phyloP scores from a whole-genome alignment of 1,140 invertebrate species.

The Leptinotarsa texana region DNA sequence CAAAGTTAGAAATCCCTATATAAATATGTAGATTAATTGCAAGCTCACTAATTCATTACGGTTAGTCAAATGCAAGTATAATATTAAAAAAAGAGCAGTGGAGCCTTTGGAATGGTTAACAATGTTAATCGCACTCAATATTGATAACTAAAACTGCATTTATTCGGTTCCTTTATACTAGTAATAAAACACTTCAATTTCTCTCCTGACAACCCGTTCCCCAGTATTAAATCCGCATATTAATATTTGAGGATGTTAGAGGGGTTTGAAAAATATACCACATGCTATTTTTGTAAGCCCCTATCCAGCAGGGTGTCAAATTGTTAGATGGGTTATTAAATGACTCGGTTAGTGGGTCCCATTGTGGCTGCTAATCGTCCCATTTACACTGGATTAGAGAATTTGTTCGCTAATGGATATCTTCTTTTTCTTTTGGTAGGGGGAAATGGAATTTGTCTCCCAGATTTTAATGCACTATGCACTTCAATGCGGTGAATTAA shows the following conservation, averaged over 20 bases:
- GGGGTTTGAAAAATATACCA: slow-evolving; percentile 22
- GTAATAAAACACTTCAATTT: not conserved
- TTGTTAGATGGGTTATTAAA: slow-evolving; percentile 23
- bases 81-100: too few relatives aligned
- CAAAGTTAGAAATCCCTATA: too few relatives aligned
- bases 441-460: not conserved
- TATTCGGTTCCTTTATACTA: too few relatives aligned
- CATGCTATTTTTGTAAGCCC: slow-evolving; percentile 18
- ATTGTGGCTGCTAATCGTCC: slow-evolving; percentile 17
- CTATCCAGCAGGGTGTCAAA: slow-evolving; percentile 19
- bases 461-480: not conserved
- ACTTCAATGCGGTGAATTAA: not conserved
- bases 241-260: slow-evolving; percentile 11
- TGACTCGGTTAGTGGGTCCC: slow-evolving; percentile 2
- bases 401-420: slow-evolving; percentile 6
- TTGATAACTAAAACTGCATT: too few relatives aligned
- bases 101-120: too few relatives aligned
- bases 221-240: slow-evolving; percentile 18
- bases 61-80: too few relatives aligned
- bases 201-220: slow-evolving; percentile 12
- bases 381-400: slow-evolving; percentile 21
- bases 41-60: too few relatives aligned
- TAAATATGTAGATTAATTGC: too few relatives aligned
- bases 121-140: too few relatives aligned
- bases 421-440: not conserved